Evolutionary conservation across 2,797 vertebrate genomes (phyloP).

Genomic region (Coregonus sp.): DNA sequence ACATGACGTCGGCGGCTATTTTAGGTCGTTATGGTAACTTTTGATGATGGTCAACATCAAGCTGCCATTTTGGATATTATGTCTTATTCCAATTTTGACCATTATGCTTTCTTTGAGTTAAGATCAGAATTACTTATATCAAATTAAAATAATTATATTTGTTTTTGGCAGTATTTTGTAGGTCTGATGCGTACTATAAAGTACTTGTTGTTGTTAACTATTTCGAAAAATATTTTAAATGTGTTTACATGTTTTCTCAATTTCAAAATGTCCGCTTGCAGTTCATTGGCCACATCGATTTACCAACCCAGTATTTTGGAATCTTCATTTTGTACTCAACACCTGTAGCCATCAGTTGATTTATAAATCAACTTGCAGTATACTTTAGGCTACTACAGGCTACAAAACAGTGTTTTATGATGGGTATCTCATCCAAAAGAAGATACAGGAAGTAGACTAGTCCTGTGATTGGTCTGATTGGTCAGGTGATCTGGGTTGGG

Average conservation of each 20-base stretch:
- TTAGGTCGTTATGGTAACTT: conserved; percentile 62
- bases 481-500: conserved; percentile 78
- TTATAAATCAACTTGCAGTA: neutral
- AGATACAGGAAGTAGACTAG: neutral
- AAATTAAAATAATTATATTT: neutral
- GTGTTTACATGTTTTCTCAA: conserved; percentile 55
- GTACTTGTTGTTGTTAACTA: neutral
- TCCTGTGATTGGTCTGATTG: conserved; percentile 21
- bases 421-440: neutral
- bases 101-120: neutral
- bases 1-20: conserved; percentile 93
- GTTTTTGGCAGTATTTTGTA: neutral
- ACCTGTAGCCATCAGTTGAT: neutral
- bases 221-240: neutral
- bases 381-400: neutral
- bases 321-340: neutral
- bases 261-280: conserved; percentile 87
- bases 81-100: neutral
- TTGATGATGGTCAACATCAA: neutral
- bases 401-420: neutral
- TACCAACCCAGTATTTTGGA: conserved; percentile 77
- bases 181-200: neutral
- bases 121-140: neutral
- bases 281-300: conserved; percentile 88
- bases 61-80: neutral